phyloP scores from a whole-genome alignment of 1,140 invertebrate species.

The Oppia nitens region DNA sequence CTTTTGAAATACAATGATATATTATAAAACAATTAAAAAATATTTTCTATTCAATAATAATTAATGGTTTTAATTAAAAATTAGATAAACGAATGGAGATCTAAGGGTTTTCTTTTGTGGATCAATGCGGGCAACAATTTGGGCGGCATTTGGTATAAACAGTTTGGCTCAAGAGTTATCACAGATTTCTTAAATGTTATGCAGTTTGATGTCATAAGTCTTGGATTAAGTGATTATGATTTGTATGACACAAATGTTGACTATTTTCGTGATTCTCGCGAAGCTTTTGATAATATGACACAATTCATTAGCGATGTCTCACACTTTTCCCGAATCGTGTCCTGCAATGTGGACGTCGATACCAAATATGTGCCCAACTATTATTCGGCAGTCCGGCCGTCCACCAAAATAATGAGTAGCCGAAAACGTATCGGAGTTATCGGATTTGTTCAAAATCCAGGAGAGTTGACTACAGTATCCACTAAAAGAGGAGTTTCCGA shows the following conservation, averaged over 20 bases:
- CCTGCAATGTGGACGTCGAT: background rate
- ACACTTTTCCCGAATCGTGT: background rate
- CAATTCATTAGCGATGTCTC: background rate
- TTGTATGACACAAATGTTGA: background rate
- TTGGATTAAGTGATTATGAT: background rate
- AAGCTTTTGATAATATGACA: background rate
- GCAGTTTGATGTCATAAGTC: background rate
- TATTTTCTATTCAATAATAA: background rate
- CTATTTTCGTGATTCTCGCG: background rate
- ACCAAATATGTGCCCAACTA: background rate
- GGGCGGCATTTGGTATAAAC: background rate
- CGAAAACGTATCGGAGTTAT: background rate
- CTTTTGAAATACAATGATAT: too few species aligned
- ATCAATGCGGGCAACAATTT: background rate
- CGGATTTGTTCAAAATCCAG: background rate
- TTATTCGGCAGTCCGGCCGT: background rate
- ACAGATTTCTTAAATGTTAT: background rate
- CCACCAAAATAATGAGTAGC: background rate
- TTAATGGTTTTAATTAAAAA: background rate
- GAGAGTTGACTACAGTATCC: background rate
- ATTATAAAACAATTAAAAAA: too few species aligned
- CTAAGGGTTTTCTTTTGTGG: background rate
- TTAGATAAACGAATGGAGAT: background rate
- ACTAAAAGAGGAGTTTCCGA: background rate
- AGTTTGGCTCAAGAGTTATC: background rate